Conservation (phyloP, 2,888 invertebrate genomes). For the Apotomis betuletana region DNA sequence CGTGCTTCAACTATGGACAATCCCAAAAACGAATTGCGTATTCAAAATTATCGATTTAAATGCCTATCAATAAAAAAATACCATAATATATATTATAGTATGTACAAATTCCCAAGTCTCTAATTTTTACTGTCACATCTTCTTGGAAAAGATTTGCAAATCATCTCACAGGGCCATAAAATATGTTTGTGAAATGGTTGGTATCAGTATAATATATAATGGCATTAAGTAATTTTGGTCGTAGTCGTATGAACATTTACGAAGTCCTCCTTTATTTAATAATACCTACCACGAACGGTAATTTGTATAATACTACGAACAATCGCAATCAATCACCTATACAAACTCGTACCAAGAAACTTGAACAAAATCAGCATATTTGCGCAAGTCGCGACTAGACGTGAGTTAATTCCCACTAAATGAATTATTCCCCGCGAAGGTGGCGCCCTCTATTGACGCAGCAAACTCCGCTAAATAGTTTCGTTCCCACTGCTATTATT, state of each 20-base stretch:
- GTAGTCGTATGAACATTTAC: too few species aligned
- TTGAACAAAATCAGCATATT: conserved; percentile 52
- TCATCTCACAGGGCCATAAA: too few species aligned
- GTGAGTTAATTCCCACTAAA: conserved; percentile 74
- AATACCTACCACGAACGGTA: too few species aligned
- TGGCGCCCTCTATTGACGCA: conserved; percentile 78
- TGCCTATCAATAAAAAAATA: background rate
- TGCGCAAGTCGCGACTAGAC: conserved; percentile 56
- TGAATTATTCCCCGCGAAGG: conserved; percentile 78
- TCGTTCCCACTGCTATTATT: conserved; percentile 79
- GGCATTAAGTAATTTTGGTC: too few species aligned
- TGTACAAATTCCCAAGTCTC: too few species aligned
- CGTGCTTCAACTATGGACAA: background rate
- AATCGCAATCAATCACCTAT: conserved; percentile 25
- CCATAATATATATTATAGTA: too few species aligned
- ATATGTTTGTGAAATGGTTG: too few species aligned
- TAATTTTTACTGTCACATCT: too few species aligned
- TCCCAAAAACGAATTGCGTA: background rate
- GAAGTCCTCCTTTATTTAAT: too few species aligned
- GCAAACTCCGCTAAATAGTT: conserved; percentile 81
- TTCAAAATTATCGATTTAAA: background rate
- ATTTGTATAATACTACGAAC: conserved; percentile 4
- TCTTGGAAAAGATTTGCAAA: too few species aligned
- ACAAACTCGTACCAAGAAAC: conserved; percentile 46
- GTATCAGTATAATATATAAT: too few species aligned